phyloP scores from a whole-genome alignment of 2,888 invertebrate species.

The Proisotoma minuta region DNA sequence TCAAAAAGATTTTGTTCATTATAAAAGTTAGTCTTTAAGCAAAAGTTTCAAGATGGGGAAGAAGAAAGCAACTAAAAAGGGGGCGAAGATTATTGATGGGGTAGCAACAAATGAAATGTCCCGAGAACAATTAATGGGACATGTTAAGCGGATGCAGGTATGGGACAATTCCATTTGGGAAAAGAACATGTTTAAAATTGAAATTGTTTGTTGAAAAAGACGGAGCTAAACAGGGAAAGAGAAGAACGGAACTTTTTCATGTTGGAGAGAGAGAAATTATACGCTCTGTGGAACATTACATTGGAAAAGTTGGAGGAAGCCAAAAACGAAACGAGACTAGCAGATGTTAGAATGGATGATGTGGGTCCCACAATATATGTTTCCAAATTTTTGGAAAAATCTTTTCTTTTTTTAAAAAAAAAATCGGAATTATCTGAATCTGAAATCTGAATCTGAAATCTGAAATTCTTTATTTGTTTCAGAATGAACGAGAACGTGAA shows the following conservation, averaged over 20 bases:
- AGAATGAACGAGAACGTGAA: constrained; percentile 79
- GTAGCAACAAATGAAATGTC: constrained; percentile 88
- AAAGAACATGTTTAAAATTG: not conserved
- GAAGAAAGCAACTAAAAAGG: constrained; percentile 49
- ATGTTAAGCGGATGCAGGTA: constrained; percentile 76
- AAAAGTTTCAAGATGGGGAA: constrained; percentile 46
- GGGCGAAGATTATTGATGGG: constrained; percentile 64
- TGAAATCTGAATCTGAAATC: not conserved
- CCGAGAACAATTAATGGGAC: constrained; percentile 85
- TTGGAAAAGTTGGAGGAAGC: constrained; percentile 70
- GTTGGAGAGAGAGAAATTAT: constrained; percentile 85
- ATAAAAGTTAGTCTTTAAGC: too few relatives aligned
- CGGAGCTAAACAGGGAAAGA: constrained; percentile 83
- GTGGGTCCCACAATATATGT: constrained; percentile 16
- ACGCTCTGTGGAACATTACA: constrained; percentile 94
- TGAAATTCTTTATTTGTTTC: not conserved
- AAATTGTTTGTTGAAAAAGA: constrained; percentile 19
- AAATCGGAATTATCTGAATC: not conserved
- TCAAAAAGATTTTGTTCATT: too few relatives aligned
- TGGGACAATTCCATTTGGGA: not conserved
- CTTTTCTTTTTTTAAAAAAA: not conserved
- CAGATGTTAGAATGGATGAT: constrained; percentile 39
- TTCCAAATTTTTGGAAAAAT: not conserved
- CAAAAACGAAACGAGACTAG: constrained; percentile 65
- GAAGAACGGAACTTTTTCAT: constrained; percentile 95